A percentile compares a stretch with the other conserved stretches of the same genome.
Conservation (phyloP, 1,140 invertebrate genomes). For the Trinorchestia longiramus region DNA sequence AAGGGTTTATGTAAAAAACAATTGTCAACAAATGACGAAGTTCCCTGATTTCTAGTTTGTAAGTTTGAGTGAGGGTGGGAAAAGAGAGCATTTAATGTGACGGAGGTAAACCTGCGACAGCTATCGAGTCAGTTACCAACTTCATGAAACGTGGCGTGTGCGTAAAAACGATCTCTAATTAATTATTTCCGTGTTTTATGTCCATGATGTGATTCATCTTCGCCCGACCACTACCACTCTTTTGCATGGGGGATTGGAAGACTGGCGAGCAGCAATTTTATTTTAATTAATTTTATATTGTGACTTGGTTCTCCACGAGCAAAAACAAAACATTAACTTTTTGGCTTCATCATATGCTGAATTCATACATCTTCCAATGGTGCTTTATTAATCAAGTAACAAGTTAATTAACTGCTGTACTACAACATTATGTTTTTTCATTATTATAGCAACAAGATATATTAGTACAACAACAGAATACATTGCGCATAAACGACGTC, state of each 20-base stretch:
- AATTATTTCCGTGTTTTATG: neutral
- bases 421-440: neutral
- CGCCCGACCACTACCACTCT: no score
- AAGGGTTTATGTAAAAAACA: no score
- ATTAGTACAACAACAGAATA: neutral
- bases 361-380: neutral
- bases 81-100: no score
- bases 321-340: neutral
- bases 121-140: no score
- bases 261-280: neutral
- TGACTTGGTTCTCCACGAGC: neutral
- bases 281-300: neutral
- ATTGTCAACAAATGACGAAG: no score
- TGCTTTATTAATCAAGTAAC: neutral
- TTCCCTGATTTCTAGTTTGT: no score
- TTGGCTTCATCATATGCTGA: neutral
- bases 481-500: neutral
- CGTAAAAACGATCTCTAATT: no score
- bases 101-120: no score
- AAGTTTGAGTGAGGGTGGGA: no score
- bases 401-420: neutral
- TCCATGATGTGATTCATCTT: neutral
- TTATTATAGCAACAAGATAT: neutral
- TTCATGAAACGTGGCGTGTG: no score
- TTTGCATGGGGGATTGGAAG: neutral